phyloP scores from a whole-genome alignment of 2,113 vertebrate genomes.

The Trematocara marginatum region DNA sequence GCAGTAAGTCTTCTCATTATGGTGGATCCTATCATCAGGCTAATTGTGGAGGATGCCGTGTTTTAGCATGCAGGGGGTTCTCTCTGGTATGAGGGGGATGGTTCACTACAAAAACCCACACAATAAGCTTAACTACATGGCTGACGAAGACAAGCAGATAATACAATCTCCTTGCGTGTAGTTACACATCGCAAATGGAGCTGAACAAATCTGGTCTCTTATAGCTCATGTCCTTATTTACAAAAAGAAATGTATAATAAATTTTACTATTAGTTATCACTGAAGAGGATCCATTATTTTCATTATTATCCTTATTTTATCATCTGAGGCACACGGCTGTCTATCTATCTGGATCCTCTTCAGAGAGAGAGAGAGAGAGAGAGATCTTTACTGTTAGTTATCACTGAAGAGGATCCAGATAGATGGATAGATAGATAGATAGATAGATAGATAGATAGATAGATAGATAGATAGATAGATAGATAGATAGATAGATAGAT shows the following conservation, averaged over 20 bases:
- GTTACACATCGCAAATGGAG: background rate
- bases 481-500: too few relatives aligned
- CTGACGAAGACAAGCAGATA: background rate
- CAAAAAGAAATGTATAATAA: background rate
- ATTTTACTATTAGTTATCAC: background rate
- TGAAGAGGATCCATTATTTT: background rate
- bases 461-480: too few relatives aligned
- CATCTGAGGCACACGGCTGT: background rate
- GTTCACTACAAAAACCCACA: background rate
- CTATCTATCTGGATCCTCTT: too few relatives aligned
- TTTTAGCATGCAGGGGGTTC: constrained; percentile 47
- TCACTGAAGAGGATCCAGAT: too few relatives aligned
- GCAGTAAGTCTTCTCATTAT: constrained; percentile 59
- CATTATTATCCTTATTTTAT: background rate
- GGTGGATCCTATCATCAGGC: constrained; percentile 53
- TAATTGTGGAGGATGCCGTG: constrained; percentile 66
- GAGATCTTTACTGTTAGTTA: too few relatives aligned
- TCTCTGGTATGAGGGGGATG: background rate
- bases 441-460: too few relatives aligned
- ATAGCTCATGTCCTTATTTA: background rate
- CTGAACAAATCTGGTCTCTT: background rate
- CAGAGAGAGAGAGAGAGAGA: too few relatives aligned
- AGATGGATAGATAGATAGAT: too few relatives aligned
- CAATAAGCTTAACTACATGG: background rate
- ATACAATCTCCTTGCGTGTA: background rate